Evolutionary conservation across 2,113 vertebrate genomes (phyloP), one percentile per base, ranked within the genome.

Genomic region (Raja brachyura): DNA sequence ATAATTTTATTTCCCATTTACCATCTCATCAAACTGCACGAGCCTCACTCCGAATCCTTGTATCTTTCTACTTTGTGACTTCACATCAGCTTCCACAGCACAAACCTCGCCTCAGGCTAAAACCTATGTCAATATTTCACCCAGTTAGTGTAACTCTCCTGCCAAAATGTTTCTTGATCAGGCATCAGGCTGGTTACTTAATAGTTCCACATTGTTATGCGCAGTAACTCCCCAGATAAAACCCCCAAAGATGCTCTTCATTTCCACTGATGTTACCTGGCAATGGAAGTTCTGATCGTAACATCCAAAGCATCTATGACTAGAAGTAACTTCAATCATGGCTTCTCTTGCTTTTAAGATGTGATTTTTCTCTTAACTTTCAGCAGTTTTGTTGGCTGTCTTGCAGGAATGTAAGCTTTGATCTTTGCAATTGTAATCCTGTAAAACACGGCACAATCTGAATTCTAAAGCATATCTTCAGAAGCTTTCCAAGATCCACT

Each of bases 151-250:
- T 85, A 31, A 18, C 59, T 61, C 28, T 85, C 81, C 81, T 85
- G 81, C 25, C 25, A 18, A 59, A 88, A 31, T 86, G 48, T 83
- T 75, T 75, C 81, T 61, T 86, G 56, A 61, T 61, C 56, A 59
- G 81, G 81, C 81, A 86, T 18, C 59, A 63, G 83, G 83, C 59
- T 59, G 63, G 83, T 88, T 63, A 88, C 61, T 88, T 88, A 59
- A 88, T 18, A 6, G 59, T 63, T 63, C 25, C 83, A 31, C 31
- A 73, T 14, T 56, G 31, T 63, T 88, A 14, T 66, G 59, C 16
- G 28, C 2, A 25, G 31, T 59, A 88, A 31, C 83, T 88, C 59
- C 28, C 83, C 11, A 63, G 59, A 28, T 66, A n/a, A 88, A 31
- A 61, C 59, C 59, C 39, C 61, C 59, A 66, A 88, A 31, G 83